Conservation (phyloP, 2,113 vertebrate genomes). For the Fulmarus glacialis region DNA sequence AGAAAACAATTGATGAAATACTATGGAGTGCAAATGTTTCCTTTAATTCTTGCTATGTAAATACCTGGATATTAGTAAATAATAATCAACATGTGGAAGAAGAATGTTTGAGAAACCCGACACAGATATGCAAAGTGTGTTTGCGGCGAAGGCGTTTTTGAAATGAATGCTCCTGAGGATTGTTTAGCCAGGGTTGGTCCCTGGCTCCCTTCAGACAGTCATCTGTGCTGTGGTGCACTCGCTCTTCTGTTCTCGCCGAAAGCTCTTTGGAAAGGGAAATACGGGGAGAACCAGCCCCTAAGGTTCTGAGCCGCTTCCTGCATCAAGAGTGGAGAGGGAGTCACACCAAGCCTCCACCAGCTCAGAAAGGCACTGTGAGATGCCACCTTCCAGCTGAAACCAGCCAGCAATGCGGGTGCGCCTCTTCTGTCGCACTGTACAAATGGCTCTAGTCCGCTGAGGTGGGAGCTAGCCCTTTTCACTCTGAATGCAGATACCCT, state of each 20-base stretch:
- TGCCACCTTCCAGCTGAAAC: background rate
- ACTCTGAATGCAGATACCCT: background rate
- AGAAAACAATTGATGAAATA: background rate
- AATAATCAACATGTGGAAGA: background rate
- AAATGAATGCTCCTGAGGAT: background rate
- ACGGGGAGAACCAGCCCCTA: background rate
- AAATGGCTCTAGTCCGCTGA: accelerated
- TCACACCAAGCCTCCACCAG: background rate
- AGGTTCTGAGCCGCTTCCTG: accelerated
- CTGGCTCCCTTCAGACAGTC: background rate
- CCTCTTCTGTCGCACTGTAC: background rate
- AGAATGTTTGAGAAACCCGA: background rate
- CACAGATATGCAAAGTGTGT: background rate
- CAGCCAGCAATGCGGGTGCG: background rate
- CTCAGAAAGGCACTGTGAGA: background rate
- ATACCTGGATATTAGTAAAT: background rate
- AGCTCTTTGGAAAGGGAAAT: background rate
- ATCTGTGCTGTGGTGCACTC: background rate
- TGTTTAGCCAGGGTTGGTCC: background rate
- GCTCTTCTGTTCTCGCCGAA: background rate
- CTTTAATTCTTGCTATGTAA: background rate
- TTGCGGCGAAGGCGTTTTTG: background rate
- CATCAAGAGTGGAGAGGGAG: accelerated
- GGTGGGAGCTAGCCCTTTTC: background rate
- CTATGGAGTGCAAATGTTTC: background rate